Evolutionary conservation across 1,140 invertebrate genomes (phyloP).

Genomic region (Temnothorax curvispinosus): DNA sequence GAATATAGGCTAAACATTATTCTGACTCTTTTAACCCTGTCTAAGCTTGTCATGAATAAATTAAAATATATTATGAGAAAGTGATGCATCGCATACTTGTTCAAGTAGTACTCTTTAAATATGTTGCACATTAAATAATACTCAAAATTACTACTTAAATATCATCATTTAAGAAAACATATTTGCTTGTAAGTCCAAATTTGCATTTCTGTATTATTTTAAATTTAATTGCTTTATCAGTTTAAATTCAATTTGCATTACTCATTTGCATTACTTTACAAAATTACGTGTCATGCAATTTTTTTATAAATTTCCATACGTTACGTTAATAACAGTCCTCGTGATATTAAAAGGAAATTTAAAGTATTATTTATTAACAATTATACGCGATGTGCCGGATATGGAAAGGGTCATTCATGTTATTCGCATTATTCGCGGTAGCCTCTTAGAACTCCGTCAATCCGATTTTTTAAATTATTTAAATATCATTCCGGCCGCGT

Average conservation of each 20-base stretch:
- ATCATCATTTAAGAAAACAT: neutral
- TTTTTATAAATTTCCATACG: neutral
- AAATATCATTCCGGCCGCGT: neutral
- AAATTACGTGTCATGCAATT: neutral
- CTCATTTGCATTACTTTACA: neutral
- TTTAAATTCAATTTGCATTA: neutral
- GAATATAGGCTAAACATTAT: neutral
- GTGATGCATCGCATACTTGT: neutral
- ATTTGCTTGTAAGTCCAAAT: neutral
- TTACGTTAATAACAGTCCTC: neutral
- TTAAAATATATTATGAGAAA: neutral
- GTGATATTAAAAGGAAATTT: neutral
- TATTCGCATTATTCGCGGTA: neutral
- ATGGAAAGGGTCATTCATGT: too few relatives aligned
- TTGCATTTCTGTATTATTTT: neutral
- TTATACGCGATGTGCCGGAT: neutral
- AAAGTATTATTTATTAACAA: neutral
- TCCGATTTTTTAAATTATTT: conserved; percentile 1
- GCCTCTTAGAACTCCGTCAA: neutral
- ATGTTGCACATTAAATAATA: neutral
- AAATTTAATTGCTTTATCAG: neutral
- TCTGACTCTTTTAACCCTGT: neutral
- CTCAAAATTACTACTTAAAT: neutral
- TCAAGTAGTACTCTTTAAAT: neutral
- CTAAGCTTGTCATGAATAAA: neutral